phyloP scores from a whole-genome alignment of 2,113 vertebrate species.

The Nanorana parkeri region DNA sequence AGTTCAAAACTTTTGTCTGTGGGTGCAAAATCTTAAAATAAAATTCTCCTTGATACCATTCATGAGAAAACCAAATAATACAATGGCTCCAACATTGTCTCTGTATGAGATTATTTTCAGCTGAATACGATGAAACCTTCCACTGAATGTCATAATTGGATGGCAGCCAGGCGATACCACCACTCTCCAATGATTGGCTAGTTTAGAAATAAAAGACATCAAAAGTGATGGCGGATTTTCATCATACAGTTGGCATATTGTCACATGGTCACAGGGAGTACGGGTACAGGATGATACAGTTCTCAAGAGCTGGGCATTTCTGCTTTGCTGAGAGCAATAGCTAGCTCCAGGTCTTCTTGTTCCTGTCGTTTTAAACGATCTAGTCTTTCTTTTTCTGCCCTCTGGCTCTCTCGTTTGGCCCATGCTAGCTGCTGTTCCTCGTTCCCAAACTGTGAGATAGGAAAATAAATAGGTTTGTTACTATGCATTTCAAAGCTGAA shows the following conservation, averaged over 20 bases:
- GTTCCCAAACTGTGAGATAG: constrained; percentile 87
- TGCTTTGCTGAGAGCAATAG: constrained; percentile 97
- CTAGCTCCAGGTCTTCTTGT: constrained; percentile 96
- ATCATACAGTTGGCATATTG: constrained; percentile 9
- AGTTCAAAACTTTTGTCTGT: no score
- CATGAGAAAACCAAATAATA: neutral
- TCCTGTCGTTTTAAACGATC: constrained; percentile 90
- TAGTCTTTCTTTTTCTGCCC: constrained; percentile 91
- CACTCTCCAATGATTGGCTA: constrained; percentile 33
- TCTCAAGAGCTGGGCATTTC: constrained; percentile 92
- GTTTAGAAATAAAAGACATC: constrained; percentile 29
- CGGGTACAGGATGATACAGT: constrained; percentile 14
- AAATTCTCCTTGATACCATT: constrained; percentile 4
- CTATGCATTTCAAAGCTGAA: neutral
- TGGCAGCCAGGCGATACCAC: constrained; percentile 1
- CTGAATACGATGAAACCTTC: neutral
- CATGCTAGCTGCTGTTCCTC: constrained; percentile 98
- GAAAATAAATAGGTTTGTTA: constrained; percentile 60
- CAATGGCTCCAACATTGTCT: constrained; percentile 21
- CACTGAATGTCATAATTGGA: neutral
- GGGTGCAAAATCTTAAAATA: no score
- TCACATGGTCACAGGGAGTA: constrained; percentile 32
- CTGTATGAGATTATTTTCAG: neutral
- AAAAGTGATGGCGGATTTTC: constrained; percentile 10
- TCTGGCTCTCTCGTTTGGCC: constrained; percentile 96